phyloP scores from a whole-genome alignment of 2,888 invertebrate genomes.

The Halocaridina rubra region DNA sequence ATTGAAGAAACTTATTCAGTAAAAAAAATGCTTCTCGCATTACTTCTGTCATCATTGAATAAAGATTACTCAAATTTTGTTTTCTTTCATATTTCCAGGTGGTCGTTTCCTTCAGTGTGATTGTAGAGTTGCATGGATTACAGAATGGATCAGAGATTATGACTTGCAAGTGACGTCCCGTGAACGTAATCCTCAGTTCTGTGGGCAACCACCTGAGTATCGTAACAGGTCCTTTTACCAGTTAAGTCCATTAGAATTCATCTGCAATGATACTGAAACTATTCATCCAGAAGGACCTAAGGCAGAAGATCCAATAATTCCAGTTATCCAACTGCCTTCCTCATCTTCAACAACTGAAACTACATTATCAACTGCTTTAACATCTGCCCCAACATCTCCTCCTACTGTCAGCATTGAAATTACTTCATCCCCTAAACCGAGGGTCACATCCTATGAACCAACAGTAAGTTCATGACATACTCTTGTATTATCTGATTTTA shows the following conservation, averaged over 20 bases:
- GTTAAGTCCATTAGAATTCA: constrained; percentile 78
- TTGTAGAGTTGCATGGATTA: constrained; percentile 88
- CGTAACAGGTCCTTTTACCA: constrained; percentile 87
- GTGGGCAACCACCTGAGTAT: constrained; percentile 84
- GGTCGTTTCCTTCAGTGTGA: constrained; percentile 90
- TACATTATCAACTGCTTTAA: constrained; percentile 19
- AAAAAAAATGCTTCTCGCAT: no score
- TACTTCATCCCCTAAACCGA: constrained; percentile 64
- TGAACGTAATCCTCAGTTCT: constrained; percentile 92
- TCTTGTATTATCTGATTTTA: no score
- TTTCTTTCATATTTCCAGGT: no score
- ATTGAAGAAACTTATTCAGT: no score
- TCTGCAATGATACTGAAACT: constrained; percentile 13
- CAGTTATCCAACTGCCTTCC: neutral
- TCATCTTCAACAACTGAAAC: neutral
- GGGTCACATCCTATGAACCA: neutral
- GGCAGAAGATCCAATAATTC: neutral
- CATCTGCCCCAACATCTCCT: neutral
- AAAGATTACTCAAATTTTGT: no score
- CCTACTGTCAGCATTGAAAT: constrained; percentile 66
- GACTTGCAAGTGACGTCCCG: constrained; percentile 92
- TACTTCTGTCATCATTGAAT: no score
- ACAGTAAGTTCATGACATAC: no score
- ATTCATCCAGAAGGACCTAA: neutral
- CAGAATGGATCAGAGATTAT: constrained; percentile 87